Evolutionary conservation across 2,113 vertebrate genomes (phyloP).

Genomic region (Pterocles gutturalis): DNA sequence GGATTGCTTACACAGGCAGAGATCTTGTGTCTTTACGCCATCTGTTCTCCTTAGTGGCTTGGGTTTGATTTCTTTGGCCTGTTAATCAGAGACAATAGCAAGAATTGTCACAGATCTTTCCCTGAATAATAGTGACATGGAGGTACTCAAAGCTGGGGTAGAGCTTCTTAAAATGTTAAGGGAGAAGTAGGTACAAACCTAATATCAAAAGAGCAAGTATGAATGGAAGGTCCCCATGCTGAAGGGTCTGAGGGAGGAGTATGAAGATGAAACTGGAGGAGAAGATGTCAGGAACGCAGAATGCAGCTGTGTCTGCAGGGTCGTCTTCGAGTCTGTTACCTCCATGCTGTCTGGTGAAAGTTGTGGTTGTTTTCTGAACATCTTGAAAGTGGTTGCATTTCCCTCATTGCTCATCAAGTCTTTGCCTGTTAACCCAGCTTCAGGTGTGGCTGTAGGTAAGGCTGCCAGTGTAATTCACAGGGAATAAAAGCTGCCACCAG

Average conservation of each 20-base stretch:
- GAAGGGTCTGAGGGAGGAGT: background rate
- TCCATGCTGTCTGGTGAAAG: background rate
- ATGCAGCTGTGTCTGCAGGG: background rate
- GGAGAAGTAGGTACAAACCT: background rate
- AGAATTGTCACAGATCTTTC: background rate
- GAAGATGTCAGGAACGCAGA: background rate
- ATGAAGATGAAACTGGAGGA: background rate
- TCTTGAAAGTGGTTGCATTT: background rate
- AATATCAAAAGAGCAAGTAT: background rate
- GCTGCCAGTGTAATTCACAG: background rate
- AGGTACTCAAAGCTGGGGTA: background rate
- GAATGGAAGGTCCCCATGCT: background rate
- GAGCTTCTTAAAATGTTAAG: background rate
- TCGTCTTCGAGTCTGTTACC: background rate
- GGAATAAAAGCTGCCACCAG: conserved; percentile 5
- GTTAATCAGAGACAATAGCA: background rate
- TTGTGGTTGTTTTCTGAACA: background rate
- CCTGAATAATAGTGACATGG: background rate
- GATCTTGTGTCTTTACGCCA: background rate
- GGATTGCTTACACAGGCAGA: background rate
- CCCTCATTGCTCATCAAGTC: background rate
- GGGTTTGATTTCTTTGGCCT: background rate
- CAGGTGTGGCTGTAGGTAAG: conserved; percentile 17
- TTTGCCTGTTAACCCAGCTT: background rate
- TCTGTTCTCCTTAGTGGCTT: background rate